phyloP scores from a whole-genome alignment of 2,113 vertebrate genomes.

The Alectura lathami region DNA sequence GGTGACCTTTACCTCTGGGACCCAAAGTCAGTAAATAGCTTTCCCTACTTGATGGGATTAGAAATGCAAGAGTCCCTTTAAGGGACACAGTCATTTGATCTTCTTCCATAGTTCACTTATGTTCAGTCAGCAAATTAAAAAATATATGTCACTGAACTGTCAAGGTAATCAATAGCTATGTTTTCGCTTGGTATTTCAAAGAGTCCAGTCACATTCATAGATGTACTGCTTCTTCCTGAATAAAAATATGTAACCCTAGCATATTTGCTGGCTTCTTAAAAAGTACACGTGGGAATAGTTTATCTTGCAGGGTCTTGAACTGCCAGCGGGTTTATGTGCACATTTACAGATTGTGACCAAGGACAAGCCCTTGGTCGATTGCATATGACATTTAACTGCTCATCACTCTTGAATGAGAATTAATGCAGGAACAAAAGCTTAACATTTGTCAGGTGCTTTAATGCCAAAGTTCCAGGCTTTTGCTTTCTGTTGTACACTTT shows the following conservation, averaged over 20 bases:
- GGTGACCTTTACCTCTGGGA: background rate
- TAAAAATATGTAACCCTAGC: background rate
- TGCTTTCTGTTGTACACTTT: background rate
- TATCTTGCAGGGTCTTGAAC: background rate
- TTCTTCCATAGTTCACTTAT: background rate
- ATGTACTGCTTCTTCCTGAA: background rate
- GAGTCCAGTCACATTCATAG: background rate
- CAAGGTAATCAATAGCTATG: background rate
- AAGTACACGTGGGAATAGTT: background rate
- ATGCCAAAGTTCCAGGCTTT: background rate
- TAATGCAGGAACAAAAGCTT: background rate
- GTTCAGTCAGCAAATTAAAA: background rate
- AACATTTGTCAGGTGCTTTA: background rate
- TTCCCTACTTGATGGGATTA: background rate
- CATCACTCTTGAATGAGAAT: background rate
- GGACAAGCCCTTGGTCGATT: background rate
- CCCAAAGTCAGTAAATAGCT: background rate
- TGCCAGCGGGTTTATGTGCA: background rate
- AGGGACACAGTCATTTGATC: background rate
- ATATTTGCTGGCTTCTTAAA: fast-evolving
- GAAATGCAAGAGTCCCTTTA: background rate
- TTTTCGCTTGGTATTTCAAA: background rate
- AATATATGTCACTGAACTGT: background rate
- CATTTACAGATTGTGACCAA: fast-evolving
- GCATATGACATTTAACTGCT: background rate